Base-by-base conservation (phyloP, 2,113 vertebrate species). In the Pleuronectes platessa region DNA sequence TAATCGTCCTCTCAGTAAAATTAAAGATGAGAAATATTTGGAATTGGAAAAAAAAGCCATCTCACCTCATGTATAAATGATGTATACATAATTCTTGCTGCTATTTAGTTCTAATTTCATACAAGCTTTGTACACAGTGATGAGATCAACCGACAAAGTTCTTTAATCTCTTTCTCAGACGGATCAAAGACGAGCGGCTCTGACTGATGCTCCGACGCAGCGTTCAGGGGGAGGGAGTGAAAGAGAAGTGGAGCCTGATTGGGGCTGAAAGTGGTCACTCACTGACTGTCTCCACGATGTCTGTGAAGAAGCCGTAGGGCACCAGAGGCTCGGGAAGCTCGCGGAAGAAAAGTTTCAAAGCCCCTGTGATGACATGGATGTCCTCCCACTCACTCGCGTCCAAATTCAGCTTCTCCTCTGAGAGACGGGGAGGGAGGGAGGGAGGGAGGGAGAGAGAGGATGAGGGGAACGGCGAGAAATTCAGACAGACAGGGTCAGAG, bases 291-390 rank as follows among this genome's bases (percentile, higher is more conserved):
- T 94, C 92, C 45, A 95, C 75, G 27, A 96, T 93, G 86, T 95
- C 92, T 4, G 94, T 90, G 23, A 96, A 95, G 85, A 94, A 88
- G 72, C 78, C 86, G 51, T 49, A 94, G 17, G 97, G 95, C 31
- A 98, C 89, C 23, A 98, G 88, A 1, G 97, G 97, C 86, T 98
- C 96, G 0, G 97, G 97, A 53, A 98, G 94, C 93, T 98, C 97
- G 1, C 97, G 94, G 56, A 98, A 95, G 85, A 98, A 97, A 68
- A 98, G 96, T 87, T 98, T 98, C 76, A 98, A 89, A 53, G 97
- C 97, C 53, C 97, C 96, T 0, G 96, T 97, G 90, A 98, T 88
- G 78, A 97, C 96, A 3, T 98, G 96, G 61, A 98, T 91, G 71
- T 98, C 96, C 47, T 97, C 96, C 97, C 97, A 98, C 73, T 96